These are phyloP conservation scores for Myripristis murdjan DNA, from an alignment of 2,797 vertebrate species.

Conservation along the genomic window DNA sequence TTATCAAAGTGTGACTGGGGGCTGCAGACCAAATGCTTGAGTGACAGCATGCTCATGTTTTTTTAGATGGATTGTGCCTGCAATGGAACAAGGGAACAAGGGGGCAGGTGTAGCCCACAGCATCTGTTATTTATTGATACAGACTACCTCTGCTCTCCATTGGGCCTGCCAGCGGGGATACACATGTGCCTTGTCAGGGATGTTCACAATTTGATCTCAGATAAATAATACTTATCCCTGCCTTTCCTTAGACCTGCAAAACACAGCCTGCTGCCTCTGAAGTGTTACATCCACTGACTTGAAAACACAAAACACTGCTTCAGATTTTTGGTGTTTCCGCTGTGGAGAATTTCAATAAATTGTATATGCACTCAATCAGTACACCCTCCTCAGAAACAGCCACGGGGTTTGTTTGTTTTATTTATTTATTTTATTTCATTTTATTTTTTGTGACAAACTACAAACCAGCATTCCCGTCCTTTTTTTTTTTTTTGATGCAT, in stretches of 20 bases:
- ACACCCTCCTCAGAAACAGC: conserved; percentile 14
- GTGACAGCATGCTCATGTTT: conserved; percentile 67
- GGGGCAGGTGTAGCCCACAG: conserved; percentile 62
- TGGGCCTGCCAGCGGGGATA: conserved; percentile 41
- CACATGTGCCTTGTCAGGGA: conserved; percentile 50
- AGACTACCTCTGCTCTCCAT: conserved; percentile 54
- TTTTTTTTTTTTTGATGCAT: conserved; percentile 66
- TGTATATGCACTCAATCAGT: neutral
- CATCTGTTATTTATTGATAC: conserved; percentile 82
- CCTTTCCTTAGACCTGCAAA: conserved; percentile 19
- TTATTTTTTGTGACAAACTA: conserved; percentile 22
- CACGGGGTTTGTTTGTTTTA: conserved; percentile 18
- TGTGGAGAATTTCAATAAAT: conserved; percentile 2
- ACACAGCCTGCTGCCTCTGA: neutral
- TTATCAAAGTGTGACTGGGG: conserved; percentile 78
- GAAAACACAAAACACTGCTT: neutral
- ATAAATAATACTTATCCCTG: conserved; percentile 9
- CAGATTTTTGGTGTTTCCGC: neutral
- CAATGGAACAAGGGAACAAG: conserved; percentile 54
- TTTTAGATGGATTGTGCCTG: conserved; percentile 51
- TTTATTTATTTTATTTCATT: no score
- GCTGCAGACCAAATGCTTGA: conserved; percentile 71
- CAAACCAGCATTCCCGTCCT: conserved; percentile 28
- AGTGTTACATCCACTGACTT: neutral
- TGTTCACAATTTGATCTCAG: conserved; percentile 53